A percentile compares a stretch with the other conserved stretches of the same genome.
Conservation (phyloP, 2,888 invertebrate species). For the Cenopis cana region DNA sequence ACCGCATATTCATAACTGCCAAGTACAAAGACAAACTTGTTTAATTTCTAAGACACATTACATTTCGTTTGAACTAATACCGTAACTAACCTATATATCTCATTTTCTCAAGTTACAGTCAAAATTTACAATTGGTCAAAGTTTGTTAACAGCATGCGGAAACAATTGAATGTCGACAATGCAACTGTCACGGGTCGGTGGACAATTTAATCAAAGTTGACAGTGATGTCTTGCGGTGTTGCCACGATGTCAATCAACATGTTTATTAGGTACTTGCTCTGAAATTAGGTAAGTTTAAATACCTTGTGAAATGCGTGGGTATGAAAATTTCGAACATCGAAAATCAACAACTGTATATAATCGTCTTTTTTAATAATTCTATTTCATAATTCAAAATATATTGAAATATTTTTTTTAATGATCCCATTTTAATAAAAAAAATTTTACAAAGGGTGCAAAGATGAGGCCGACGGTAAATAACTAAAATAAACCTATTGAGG, state of each 20-base stretch:
- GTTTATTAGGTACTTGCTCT: neutral
- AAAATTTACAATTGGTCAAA: slow-evolving; percentile 4
- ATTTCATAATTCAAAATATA: too few relatives aligned
- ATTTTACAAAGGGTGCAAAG: too few relatives aligned
- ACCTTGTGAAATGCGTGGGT: neutral
- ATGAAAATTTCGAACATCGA: too few relatives aligned
- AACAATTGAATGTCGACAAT: slow-evolving; percentile 23
- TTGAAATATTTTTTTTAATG: too few relatives aligned
- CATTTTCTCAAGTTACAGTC: slow-evolving; percentile 8
- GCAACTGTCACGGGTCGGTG: slow-evolving; percentile 12
- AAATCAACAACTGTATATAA: too few relatives aligned
- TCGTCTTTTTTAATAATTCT: too few relatives aligned
- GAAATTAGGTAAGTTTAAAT: neutral
- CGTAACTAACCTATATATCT: neutral
- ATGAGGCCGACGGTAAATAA: too few relatives aligned
- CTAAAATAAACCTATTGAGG: too few relatives aligned
- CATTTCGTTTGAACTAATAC: neutral
- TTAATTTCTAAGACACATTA: neutral
- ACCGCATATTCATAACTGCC: too few relatives aligned
- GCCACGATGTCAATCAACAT: neutral
- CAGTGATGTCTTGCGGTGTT: slow-evolving; percentile 12
- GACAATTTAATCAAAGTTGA: slow-evolving; percentile 22
- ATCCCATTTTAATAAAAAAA: too few relatives aligned
- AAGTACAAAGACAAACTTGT: neutral
- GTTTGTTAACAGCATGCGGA: slow-evolving; percentile 18